Percentiles rank a stretch among this genome's conserved stretches.
phyloP scores from a whole-genome alignment of 2,797 vertebrate genomes.

The Leptodactylus fallax region DNA sequence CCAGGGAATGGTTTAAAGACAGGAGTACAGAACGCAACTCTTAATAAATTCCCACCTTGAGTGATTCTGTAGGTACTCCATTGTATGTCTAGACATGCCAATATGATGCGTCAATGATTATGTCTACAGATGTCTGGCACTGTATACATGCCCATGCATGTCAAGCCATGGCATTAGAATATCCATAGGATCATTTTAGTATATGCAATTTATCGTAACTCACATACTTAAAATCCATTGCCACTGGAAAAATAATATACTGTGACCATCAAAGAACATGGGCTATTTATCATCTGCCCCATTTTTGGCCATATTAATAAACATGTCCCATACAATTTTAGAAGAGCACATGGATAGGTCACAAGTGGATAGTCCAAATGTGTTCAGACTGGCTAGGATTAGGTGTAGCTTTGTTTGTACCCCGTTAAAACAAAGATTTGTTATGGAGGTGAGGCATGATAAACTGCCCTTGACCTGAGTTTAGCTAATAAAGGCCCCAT shows the following conservation, averaged over 20 bases:
- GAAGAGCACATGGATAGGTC: not conserved
- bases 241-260: not conserved
- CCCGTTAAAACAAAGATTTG: not conserved
- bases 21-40: no score
- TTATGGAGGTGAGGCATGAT: no score
- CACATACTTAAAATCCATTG: no score
- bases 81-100: not conserved
- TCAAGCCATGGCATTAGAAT: not conserved
- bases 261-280: not conserved
- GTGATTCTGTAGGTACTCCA: not conserved
- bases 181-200: not conserved
- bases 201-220: not conserved
- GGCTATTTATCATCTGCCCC: no score
- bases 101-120: conserved; percentile 30
- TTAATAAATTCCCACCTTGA: no score
- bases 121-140: conserved; percentile 9
- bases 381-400: not conserved
- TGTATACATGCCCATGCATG: conserved; percentile 37
- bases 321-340: no score
- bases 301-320: no score
- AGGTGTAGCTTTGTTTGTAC: not conserved
- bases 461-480: not conserved
- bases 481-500: not conserved
- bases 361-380: not conserved
- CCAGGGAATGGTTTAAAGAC: no score